phyloP scores from a whole-genome alignment of 2,797 vertebrate genomes.

The Pteropus rufus region DNA sequence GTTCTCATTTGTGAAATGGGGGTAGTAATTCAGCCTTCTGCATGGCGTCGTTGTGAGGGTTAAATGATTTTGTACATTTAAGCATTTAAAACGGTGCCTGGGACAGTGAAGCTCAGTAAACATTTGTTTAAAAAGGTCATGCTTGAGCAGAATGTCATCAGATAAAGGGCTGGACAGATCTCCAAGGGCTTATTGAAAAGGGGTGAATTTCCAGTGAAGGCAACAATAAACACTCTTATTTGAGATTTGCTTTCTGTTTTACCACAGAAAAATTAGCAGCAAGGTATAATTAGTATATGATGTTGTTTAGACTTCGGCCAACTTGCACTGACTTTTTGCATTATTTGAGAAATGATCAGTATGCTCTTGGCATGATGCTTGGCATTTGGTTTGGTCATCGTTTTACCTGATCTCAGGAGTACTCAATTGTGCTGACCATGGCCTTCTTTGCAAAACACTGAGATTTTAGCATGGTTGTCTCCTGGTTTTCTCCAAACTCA shows the following conservation, averaged over 20 bases:
- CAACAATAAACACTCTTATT: not conserved
- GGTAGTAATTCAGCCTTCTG: not conserved
- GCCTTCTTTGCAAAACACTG: not conserved
- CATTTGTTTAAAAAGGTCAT: not conserved
- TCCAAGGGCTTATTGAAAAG: not conserved
- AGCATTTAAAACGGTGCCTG: not conserved
- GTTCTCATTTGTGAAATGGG: not conserved
- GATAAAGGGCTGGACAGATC: not conserved
- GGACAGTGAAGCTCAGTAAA: not conserved
- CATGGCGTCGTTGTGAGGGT: not conserved
- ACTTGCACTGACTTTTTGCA: not conserved
- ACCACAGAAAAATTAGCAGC: not conserved
- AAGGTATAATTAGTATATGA: not conserved
- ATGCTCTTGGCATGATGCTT: not conserved
- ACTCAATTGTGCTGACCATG: not conserved
- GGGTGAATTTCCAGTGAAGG: not conserved
- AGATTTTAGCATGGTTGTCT: not conserved
- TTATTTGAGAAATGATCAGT: not conserved
- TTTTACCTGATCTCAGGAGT: not conserved
- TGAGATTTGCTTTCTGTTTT: not conserved
- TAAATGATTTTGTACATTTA: not conserved
- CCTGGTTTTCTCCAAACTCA: not conserved
- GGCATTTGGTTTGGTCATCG: not conserved
- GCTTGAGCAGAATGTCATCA: not conserved
- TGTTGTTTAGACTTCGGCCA: not conserved